These are phyloP conservation scores for Sebastes taczanowskii DNA, from an alignment of 2,797 vertebrate species.

Conservation along the genomic window DNA sequence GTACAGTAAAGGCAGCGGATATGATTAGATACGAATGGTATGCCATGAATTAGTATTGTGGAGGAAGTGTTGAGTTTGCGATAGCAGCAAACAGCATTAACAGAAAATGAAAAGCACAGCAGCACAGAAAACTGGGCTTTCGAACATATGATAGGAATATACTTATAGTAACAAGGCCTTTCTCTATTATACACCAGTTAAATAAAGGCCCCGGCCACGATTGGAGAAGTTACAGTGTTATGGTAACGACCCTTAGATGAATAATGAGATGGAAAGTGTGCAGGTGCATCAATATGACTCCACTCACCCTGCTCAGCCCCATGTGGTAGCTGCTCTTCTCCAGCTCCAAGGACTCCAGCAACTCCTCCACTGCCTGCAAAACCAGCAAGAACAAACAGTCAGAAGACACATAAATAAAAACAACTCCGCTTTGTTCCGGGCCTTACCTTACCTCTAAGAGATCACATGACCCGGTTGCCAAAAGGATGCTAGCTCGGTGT, in stretches of 20 bases:
- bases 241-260: not conserved
- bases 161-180: not conserved
- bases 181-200: not conserved
- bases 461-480: conserved; percentile 20
- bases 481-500: conserved; percentile 11
- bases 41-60: not conserved
- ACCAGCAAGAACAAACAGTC: conserved; percentile 45
- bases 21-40: not conserved
- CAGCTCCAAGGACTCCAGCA: conserved; percentile 93
- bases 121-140: not conserved
- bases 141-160: not conserved
- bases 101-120: not conserved
- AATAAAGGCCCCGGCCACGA: not conserved
- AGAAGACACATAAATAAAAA: conserved; percentile 31
- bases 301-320: conserved; percentile 93
- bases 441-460: not conserved
- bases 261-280: not conserved
- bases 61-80: too few species aligned
- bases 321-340: conserved; percentile 96
- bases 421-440: not conserved
- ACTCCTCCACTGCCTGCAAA: conserved; percentile 92
- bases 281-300: not conserved
- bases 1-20: not conserved
- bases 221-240: not conserved
- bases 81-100: not conserved